These are phyloP conservation scores for Cynoglossus semilaevis DNA, from an alignment of 2,113 vertebrate species.

Conservation along the genomic window DNA sequence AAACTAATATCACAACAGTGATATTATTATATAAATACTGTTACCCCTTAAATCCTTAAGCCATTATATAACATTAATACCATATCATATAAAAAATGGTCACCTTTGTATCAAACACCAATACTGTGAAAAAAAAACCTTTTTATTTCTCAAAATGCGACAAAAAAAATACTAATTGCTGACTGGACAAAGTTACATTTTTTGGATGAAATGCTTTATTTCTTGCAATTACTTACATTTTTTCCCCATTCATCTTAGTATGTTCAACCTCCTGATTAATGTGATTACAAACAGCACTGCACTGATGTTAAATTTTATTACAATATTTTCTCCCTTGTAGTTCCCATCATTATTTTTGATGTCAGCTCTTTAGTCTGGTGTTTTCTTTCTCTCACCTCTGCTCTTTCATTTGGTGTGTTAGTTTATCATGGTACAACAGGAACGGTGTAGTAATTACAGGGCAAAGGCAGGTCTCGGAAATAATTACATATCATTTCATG, in stretches of 20 bases:
- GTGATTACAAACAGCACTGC: no score
- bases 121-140: no score
- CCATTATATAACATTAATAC: neutral
- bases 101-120: no score
- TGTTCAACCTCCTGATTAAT: no score
- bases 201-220: no score
- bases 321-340: neutral
- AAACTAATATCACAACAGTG: slow-evolving; percentile 24
- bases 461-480: slow-evolving; percentile 56
- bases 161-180: no score
- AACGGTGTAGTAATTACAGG: slow-evolving; percentile 67
- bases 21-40: no score
- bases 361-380: slow-evolving; percentile 13
- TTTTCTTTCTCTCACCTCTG: slow-evolving; percentile 10
- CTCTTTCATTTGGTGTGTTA: slow-evolving; percentile 41
- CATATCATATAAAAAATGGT: no score
- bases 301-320: neutral
- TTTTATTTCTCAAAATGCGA: no score
- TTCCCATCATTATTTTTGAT: slow-evolving; percentile 7
- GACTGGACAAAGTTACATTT: no score
- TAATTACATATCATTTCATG: slow-evolving; percentile 70
- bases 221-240: no score
- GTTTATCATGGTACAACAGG: slow-evolving; percentile 57
- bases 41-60: neutral
- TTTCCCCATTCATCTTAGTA: no score